Percentiles rank a stretch among this genome's conserved stretches.
Evolutionary conservation across 1,140 invertebrate genomes (phyloP).

Genomic region (Achroia grisella): DNA sequence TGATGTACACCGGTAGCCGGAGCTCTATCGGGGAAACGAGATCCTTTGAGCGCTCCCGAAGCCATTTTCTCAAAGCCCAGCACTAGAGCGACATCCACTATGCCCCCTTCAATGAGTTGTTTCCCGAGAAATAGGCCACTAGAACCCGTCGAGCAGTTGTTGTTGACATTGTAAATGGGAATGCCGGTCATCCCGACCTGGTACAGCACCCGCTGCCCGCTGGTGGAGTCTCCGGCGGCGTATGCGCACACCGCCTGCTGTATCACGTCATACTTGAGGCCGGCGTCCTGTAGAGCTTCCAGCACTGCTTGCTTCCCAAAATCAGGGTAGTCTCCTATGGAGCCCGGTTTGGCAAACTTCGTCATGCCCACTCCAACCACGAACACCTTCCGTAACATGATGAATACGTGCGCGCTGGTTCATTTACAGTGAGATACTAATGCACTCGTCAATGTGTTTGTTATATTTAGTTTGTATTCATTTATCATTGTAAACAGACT

Average conservation of each 20-base stretch:
- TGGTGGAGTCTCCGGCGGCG: constrained; percentile 97
- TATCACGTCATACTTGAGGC: constrained; percentile 84
- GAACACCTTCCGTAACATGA: constrained; percentile 80
- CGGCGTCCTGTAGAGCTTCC: constrained; percentile 91
- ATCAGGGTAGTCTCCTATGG: constrained; percentile 93
- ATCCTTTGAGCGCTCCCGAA: constrained; percentile 86
- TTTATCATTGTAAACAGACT: too few relatives aligned
- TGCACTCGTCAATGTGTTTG: too few relatives aligned
- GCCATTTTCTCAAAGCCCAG: constrained; percentile 99
- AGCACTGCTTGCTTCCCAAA: constrained; percentile 94
- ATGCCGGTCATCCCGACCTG: constrained; percentile 97
- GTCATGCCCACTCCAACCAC: constrained; percentile 99
- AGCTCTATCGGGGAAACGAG: constrained; percentile 88
- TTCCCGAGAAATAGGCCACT: constrained; percentile 93
- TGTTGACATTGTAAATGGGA: constrained; percentile 98
- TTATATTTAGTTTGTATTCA: too few relatives aligned
- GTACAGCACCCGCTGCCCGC: constrained; percentile 95
- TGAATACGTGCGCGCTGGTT: constrained; percentile 4
- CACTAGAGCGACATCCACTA: constrained; percentile 91
- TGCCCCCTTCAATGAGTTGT: constrained; percentile 90
- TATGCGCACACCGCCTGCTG: constrained; percentile 95
- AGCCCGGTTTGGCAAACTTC: constrained; percentile 86
- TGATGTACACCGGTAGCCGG: constrained; percentile 96
- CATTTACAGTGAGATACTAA: too few relatives aligned
- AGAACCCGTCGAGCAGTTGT: constrained; percentile 97